Base-by-base conservation (phyloP, 2,888 invertebrate species). In the Acleris holmiana region DNA sequence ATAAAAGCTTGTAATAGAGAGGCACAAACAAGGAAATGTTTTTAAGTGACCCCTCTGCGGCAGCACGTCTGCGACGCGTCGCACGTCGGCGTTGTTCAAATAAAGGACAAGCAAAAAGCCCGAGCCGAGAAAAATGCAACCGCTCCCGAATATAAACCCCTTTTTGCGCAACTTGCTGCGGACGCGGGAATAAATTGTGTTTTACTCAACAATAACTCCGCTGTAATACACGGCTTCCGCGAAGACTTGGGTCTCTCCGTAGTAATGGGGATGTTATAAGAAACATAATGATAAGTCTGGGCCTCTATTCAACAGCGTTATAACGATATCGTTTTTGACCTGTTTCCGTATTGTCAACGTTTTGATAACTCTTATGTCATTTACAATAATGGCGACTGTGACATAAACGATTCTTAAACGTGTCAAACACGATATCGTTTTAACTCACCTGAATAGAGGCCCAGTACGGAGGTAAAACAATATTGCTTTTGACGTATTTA, bases 41-140 rank as follows among this genome's bases (percentile, higher is more conserved):
- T 4, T 35, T 10, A 35, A 55, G 55, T 55, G 21, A 23, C 19
- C 55, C 18, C 21, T 55, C 55, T 55, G 55, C 41, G 35, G 4
- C 3, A 3, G 21, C 46, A 50, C 48, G 41, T 65, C 65, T 65
- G 55, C 41, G 35, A 23, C 21, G 15, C 41, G 48, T 35, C 60
- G 35, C 53, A 55, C 44, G 65, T 65, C 65, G 65, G 65, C 60
- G 60, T 50, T 60, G 65, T 65, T 60, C 65, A 65, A 65, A 65
- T 60, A 65, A 65, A 60, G 59, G 44, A 25, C 23, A 23, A 60
- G 55, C 65, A 65, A 65, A 65, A 65, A 65, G 55, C 55, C 40
- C 40, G 59, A 25, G 49, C 55, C 49, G 55, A 55, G 59, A 65
- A 65, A 65, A 65, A 65, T 65, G 65, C 60, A 55, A 54, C 63